phyloP scores from a whole-genome alignment of 2,888 invertebrate genomes.

The Lissonota sp. region DNA sequence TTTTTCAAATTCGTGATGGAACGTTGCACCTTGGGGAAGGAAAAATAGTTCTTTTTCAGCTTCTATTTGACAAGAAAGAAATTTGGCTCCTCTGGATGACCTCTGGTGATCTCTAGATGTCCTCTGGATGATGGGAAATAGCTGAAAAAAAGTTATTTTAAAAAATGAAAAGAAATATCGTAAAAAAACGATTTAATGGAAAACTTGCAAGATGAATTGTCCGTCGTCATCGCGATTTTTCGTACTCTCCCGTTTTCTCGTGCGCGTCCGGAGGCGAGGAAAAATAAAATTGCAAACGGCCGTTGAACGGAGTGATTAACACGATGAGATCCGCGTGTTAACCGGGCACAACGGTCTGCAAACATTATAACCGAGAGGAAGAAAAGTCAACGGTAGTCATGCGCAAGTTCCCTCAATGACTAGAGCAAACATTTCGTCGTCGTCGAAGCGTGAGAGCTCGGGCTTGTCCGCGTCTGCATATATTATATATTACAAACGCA shows the following conservation, averaged over 20 bases:
- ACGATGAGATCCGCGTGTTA: slow-evolving; percentile 14
- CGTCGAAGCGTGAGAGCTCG: slow-evolving; percentile 36
- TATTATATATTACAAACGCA: neutral
- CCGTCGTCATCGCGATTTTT: neutral
- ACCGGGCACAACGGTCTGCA: slow-evolving; percentile 20
- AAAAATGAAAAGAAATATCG: no score
- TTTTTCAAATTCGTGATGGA: no score
- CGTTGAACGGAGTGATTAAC: slow-evolving; percentile 51
- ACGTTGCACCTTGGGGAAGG: no score
- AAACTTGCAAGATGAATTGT: neutral
- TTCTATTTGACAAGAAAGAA: no score
- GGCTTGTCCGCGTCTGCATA: neutral
- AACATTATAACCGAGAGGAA: slow-evolving; percentile 4
- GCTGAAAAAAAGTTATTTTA: neutral
- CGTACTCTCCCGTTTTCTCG: neutral
- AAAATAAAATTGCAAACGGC: neutral
- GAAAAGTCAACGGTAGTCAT: slow-evolving; percentile 49
- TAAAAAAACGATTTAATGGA: no score
- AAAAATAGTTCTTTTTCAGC: no score
- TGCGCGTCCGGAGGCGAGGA: neutral
- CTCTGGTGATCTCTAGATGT: no score
- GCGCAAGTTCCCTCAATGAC: slow-evolving; percentile 47
- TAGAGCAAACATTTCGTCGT: slow-evolving; percentile 53
- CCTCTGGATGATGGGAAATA: neutral
- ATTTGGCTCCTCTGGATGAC: no score